Evolutionary conservation across 2,888 invertebrate genomes (phyloP).

Genomic region (Agonum fuliginosum): DNA sequence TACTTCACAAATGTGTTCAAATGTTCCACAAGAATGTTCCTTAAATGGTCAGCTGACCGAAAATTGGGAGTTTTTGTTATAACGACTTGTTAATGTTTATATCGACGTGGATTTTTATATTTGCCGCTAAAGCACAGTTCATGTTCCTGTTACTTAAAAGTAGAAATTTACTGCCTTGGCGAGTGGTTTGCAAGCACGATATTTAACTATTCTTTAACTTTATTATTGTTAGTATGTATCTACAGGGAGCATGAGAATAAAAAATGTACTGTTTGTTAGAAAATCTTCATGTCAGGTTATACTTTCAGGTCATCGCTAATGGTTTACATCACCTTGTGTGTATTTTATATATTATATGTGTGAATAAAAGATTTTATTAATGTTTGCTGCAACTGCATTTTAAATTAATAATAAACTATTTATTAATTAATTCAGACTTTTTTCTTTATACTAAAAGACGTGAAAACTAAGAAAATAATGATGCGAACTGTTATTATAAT

Average conservation of each 20-base stretch:
- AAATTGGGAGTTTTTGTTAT: slow-evolving; percentile 41
- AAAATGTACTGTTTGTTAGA: slow-evolving; percentile 22
- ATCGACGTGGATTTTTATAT: slow-evolving; percentile 34
- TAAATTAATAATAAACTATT: slow-evolving; percentile 52
- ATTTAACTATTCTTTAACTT: slow-evolving; percentile 31
- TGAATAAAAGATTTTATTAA: slow-evolving; percentile 54
- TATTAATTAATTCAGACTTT: slow-evolving; percentile 27
- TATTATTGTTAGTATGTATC: slow-evolving; percentile 15
- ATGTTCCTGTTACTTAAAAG: slow-evolving; percentile 37
- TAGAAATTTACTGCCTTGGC: slow-evolving; percentile 40
- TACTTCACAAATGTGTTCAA: slow-evolving; percentile 38
- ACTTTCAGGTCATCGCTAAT: slow-evolving; percentile 18
- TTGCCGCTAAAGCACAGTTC: slow-evolving; percentile 36
- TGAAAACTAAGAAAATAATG: too few species aligned
- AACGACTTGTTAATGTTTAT: slow-evolving; percentile 40
- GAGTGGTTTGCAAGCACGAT: slow-evolving; percentile 41
- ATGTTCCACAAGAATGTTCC: slow-evolving; percentile 14
- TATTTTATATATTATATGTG: slow-evolving; percentile 48
- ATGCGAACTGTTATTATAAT: too few species aligned
- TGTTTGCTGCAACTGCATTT: slow-evolving; percentile 44
- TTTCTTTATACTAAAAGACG: background rate
- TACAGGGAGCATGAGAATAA: slow-evolving; percentile 17
- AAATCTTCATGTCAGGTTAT: slow-evolving; percentile 25
- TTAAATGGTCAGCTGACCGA: background rate
- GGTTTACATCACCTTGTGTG: slow-evolving; percentile 37